phyloP scores from a whole-genome alignment of 1,140 invertebrate genomes.

The Heliothis virescens region DNA sequence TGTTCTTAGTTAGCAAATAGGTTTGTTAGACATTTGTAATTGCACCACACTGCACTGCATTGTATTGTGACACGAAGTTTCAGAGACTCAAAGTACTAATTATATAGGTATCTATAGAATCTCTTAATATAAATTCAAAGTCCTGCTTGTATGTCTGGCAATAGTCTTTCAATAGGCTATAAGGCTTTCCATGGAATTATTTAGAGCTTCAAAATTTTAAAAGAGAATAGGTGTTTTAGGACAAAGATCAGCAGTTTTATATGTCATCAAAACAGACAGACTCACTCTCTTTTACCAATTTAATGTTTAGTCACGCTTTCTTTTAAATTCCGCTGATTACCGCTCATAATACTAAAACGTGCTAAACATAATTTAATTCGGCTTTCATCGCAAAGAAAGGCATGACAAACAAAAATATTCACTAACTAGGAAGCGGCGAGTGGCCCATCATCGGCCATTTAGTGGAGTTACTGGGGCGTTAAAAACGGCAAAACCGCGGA shows the following conservation, averaged over 20 bases:
- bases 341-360: neutral
- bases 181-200: too few species aligned
- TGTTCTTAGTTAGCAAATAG: conserved; percentile 13
- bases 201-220: too few species aligned
- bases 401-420: conserved; percentile 1
- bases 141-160: too few species aligned
- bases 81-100: neutral
- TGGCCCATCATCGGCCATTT: neutral
- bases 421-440: neutral
- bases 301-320: neutral
- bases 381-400: neutral
- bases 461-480: too few species aligned
- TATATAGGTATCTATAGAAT: too few species aligned
- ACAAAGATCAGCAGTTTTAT: too few species aligned
- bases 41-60: conserved; percentile 5
- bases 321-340: neutral
- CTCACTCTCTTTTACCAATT: too few species aligned
- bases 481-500: too few species aligned
- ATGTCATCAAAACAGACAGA: too few species aligned
- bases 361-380: conserved; percentile 3
- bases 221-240: too few species aligned
- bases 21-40: neutral
- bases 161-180: too few species aligned
- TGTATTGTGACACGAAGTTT: neutral
- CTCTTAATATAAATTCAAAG: too few species aligned